These are phyloP conservation scores for Dromaius novaehollandiae DNA, from an alignment of 2,113 vertebrate species.

Conservation along the genomic window DNA sequence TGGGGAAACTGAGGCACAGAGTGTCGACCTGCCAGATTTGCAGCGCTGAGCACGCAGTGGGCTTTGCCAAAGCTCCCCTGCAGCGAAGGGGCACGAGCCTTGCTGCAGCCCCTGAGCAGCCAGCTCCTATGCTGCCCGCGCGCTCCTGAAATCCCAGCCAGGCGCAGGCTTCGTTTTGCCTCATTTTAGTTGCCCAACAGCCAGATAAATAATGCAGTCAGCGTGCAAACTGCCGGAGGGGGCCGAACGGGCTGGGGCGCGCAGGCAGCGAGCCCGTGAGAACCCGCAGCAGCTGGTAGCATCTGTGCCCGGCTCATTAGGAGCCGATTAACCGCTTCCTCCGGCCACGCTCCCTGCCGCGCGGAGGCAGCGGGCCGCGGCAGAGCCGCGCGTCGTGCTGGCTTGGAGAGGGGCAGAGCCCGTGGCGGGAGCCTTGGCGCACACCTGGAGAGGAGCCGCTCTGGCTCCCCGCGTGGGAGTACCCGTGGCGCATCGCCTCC, in stretches of 20 bases:
- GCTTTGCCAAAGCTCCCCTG: background rate
- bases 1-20: too few species aligned
- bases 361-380: background rate
- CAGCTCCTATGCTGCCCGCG: background rate
- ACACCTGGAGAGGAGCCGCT: too few species aligned
- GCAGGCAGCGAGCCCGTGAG: conserved; percentile 2
- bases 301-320: background rate
- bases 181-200: background rate
- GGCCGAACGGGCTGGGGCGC: background rate
- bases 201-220: background rate
- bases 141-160: background rate
- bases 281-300: background rate
- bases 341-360: background rate
- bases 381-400: rapidly evolving
- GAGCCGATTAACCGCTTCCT: background rate
- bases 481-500: background rate
- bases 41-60: too few species aligned
- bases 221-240: background rate
- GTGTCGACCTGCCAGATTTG: too few species aligned
- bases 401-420: background rate
- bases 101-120: background rate
- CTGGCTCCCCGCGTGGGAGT: rapidly evolving
- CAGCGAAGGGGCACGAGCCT: background rate
- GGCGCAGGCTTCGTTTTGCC: background rate
- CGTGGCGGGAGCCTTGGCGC: too few species aligned